Base-by-base conservation (phyloP, 2,797 vertebrate species). In the Heteromormyrus szaboi region DNA sequence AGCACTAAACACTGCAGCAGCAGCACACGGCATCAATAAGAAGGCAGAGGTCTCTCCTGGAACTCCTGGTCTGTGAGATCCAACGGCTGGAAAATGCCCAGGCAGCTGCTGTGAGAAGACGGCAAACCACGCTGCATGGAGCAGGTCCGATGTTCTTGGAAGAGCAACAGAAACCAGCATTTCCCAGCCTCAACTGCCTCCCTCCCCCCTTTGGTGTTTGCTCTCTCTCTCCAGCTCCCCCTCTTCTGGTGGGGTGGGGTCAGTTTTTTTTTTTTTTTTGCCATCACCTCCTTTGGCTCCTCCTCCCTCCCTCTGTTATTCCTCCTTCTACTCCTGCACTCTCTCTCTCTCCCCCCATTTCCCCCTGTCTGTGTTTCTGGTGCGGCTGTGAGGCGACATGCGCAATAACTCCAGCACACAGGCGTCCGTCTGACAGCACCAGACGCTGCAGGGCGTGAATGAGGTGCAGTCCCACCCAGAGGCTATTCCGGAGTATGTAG, bases 161-260 rank as follows among this genome's bases (percentile, higher is more conserved):
- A 37, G 56, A 65, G 86, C 86, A 87, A 87, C 86, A 87, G 86
- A 87, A 65, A 48, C 37, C 54, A 87, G 25, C 53, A 86, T 7
- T 19, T 54, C 51, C 51, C 51, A 41, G 17, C 53, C 53, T 37
- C 51, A 2, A 29, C 51, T 59, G 53, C 85, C 53, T 86, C 85
- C 51, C 50, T 17, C 53, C 25, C 8, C 14, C 37, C 17, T 59
- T 62, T 51, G 17, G 12, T 37, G 9, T 11, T n/a, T n/a, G 33
- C 85, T 87, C 85, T 87, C 85, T 87, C 85, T 62, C 85, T 62
- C 37, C 41, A 79, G 72, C 85, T 33, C 56, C 22, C 56, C 12
- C 88, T 22, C 62, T 84, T 54, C 46, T 89, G 85, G 86, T 90
- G 79, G 48, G 56, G 92, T 91, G 90, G 83, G 83, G 46, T 85